Evolutionary conservation across 2,113 vertebrate species (phyloP).

Genomic region (Nerophis lumbriciformis): DNA sequence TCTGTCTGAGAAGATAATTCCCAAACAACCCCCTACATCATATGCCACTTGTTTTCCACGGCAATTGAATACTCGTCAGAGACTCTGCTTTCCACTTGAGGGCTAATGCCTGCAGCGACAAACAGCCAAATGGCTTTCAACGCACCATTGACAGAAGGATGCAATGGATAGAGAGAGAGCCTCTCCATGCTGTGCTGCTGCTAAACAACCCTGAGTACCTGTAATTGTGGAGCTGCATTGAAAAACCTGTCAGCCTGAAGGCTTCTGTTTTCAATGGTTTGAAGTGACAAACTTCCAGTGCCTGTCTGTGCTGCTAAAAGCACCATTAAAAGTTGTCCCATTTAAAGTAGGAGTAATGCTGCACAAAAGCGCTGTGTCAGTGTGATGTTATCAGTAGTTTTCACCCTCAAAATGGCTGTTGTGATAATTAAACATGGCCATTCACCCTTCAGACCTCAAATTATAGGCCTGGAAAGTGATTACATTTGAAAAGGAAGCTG

Average conservation of each 20-base stretch:
- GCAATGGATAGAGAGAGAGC: constrained; percentile 63
- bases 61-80: constrained; percentile 85
- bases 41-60: constrained; percentile 64
- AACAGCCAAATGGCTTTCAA: constrained; percentile 91
- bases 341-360: constrained; percentile 45
- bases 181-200: constrained; percentile 80
- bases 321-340: constrained; percentile 47
- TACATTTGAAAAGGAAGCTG: constrained; percentile 10
- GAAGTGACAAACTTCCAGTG: constrained; percentile 74
- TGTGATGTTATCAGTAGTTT: constrained; percentile 35
- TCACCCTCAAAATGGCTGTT: constrained; percentile 15
- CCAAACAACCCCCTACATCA: constrained; percentile 39
- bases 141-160: constrained; percentile 80
- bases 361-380: constrained; percentile 26
- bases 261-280: constrained; percentile 87
- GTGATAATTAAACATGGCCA: constrained; percentile 13
- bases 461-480: constrained; percentile 7
- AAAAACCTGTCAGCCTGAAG: constrained; percentile 81
- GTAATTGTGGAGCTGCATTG: constrained; percentile 85
- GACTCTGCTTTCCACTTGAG: constrained; percentile 79
- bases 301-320: constrained; percentile 55
- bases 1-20: constrained; percentile 53
- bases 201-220: constrained; percentile 89
- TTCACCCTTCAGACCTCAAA: constrained; percentile 11
- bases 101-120: constrained; percentile 84